Base-by-base conservation (phyloP, 1,140 invertebrate genomes). In the Eupristina koningsbergeri region DNA sequence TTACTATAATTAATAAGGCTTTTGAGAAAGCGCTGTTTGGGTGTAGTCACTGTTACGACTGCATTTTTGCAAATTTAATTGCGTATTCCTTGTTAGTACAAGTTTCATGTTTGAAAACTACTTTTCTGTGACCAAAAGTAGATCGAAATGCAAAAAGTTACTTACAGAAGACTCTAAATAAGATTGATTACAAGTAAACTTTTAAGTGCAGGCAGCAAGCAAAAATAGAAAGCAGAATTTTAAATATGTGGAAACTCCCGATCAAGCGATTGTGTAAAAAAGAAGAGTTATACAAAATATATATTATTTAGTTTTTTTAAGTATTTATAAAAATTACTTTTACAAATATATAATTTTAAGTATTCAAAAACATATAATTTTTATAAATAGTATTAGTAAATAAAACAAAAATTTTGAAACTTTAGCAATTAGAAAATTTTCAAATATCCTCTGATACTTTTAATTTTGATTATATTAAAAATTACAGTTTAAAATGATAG, bases 161-260 rank as follows among this genome's bases (percentile, higher is more conserved):
- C 63, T 3, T 34, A 69, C n/a, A 26, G 63, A 69, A 45, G 29
- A 79, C 39, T 67, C 41, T 31, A 45, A 53, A 41, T 79, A 64
- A 79, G 41, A 47, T 79, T 79, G 29, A 79, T 79, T 79, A 71
- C 7, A 71, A n/a, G 73, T 50, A 74, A 74, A 74, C n/a, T 74
- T 74, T 34, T 26, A 47, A 22, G 31, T 8, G 45, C n/a, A 74
- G 73, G 31, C 29, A 15, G 41, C 29, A 39, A 69, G 41, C 6
- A 58, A 15, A 63, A 81, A 45, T 71, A 81, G 80, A 81, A 81
- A 81, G 67, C 69, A 81, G 80, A 73, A 81, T 73, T 71, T 67
- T 22, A 80, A 80, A 71, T 80, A 71, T 22, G 41, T 58, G 50
- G 34, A 80, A 53, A 80, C 13, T 45, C 47, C 67, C 39, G 67